phyloP scores from a whole-genome alignment of 1,140 invertebrate species.

The Lineus longissimus region DNA sequence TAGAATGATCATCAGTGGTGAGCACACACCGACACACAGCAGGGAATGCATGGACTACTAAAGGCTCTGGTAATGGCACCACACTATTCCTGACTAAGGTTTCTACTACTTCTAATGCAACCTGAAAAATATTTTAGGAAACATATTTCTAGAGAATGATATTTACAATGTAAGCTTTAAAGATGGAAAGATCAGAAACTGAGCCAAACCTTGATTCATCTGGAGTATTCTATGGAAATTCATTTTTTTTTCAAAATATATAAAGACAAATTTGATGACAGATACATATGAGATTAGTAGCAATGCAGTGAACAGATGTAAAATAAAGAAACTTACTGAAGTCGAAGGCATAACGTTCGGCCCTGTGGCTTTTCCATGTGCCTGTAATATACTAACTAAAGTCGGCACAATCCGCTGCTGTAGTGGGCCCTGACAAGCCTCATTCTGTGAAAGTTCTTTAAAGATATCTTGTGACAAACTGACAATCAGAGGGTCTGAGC shows the following conservation, averaged over 20 bases:
- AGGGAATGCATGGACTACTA: slow-evolving; percentile 44
- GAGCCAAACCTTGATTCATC: too few relatives aligned
- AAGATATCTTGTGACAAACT: slow-evolving; percentile 67
- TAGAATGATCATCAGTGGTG: slow-evolving; percentile 57
- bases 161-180: too few relatives aligned
- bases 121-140: slow-evolving; percentile 40
- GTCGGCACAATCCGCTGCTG: slow-evolving; percentile 71
- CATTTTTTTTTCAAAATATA: too few relatives aligned
- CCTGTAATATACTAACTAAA: slow-evolving; percentile 64
- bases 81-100: slow-evolving; percentile 39
- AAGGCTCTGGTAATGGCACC: slow-evolving; percentile 34
- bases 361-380: slow-evolving; percentile 12
- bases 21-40: slow-evolving; percentile 43
- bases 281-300: too few relatives aligned
- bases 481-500: slow-evolving; percentile 63
- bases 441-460: slow-evolving; percentile 64
- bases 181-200: too few relatives aligned
- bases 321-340: too few relatives aligned
- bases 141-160: too few relatives aligned
- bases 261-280: too few relatives aligned
- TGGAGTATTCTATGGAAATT: too few relatives aligned
- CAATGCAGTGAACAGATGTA: too few relatives aligned
- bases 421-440: slow-evolving; percentile 60
- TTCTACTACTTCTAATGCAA: slow-evolving; percentile 44
- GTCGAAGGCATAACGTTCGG: too few relatives aligned